A percentile compares a stretch with the other conserved stretches of the same genome.
These are phyloP conservation scores for Meles meles DNA, from an alignment of 2,113 vertebrate genomes.

Conservation along the genomic window DNA sequence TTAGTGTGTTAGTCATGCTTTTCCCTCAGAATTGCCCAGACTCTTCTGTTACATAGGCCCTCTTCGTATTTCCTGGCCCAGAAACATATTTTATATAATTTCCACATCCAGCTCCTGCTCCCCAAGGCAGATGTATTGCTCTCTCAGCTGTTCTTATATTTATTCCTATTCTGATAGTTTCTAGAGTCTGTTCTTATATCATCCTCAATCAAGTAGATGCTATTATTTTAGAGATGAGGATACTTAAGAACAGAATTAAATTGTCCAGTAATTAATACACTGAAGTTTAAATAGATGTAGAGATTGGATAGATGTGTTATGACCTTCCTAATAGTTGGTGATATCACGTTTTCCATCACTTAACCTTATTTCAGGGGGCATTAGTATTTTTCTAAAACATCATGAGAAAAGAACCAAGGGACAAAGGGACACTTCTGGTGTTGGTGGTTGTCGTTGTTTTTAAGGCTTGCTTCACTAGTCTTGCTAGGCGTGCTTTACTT, in stretches of 20 bases:
- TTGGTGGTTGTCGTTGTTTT: background rate
- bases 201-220: background rate
- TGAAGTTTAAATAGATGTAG: background rate
- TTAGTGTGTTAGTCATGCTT: background rate
- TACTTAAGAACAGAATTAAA: background rate
- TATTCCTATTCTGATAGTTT: background rate
- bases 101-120: background rate
- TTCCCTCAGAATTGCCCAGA: background rate
- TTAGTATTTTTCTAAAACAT: background rate
- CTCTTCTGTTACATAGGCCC: background rate
- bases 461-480: background rate
- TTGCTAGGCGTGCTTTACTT: background rate
- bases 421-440: background rate
- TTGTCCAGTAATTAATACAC: background rate
- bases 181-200: background rate
- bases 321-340: background rate
- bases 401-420: background rate
- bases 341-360: background rate
- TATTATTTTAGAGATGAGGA: background rate
- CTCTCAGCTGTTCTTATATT: background rate
- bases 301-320: background rate
- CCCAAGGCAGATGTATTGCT: background rate
- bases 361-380: background rate
- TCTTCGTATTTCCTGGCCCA: background rate
- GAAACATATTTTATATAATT: background rate